Percentiles rank a stretch among this genome's conserved stretches.
Conservation (phyloP, 2,113 vertebrate genomes). For the Taurulus bubalis region DNA sequence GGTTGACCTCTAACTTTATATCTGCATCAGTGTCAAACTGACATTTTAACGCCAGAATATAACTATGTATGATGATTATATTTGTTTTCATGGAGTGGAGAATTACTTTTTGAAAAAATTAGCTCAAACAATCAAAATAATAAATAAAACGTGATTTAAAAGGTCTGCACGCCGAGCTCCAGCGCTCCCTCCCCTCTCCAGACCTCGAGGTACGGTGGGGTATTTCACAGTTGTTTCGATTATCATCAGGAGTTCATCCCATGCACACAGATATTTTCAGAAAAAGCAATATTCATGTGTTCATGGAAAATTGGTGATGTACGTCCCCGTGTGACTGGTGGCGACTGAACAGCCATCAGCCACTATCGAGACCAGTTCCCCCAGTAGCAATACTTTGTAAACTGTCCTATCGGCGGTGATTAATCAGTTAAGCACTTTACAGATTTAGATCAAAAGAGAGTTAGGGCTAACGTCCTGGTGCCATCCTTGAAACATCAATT, state of each 20-base stretch:
- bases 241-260: background rate
- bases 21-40: slow-evolving; percentile 24
- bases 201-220: background rate
- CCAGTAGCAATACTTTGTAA: background rate
- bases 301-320: background rate
- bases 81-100: background rate
- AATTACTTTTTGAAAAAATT: background rate
- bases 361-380: background rate
- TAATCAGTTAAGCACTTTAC: slow-evolving; percentile 4
- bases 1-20: slow-evolving; percentile 44
- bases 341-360: background rate
- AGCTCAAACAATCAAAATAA: background rate
- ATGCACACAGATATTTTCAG: background rate
- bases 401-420: background rate
- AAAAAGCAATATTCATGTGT: background rate
- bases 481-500: slow-evolving; percentile 45
- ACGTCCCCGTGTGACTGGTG: background rate
- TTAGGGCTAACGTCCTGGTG: background rate
- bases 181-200: background rate
- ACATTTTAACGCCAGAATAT: slow-evolving; percentile 23
- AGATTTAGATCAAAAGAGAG: slow-evolving; percentile 6
- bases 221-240: background rate
- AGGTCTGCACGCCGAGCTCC: background rate
- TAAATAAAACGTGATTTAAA: background rate
- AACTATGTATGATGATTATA: slow-evolving; percentile 19